phyloP scores from a whole-genome alignment of 2,888 invertebrate genomes.

The Epistrophe eligans region DNA sequence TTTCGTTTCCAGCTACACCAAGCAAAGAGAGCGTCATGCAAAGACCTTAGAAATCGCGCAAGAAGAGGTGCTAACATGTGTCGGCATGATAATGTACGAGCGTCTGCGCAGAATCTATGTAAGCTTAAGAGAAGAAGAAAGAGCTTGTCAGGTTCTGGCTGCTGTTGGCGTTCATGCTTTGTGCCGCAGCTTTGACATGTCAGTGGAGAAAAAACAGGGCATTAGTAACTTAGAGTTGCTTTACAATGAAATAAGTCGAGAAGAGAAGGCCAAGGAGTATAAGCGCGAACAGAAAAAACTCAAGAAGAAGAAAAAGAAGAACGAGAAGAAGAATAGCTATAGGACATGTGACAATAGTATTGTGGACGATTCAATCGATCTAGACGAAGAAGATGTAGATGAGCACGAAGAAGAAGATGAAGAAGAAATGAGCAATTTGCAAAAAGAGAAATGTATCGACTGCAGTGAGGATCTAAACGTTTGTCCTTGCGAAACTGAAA shows the following conservation, averaged over 20 bases:
- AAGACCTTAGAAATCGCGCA: constrained; percentile 98
- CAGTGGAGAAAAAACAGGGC: constrained; percentile 94
- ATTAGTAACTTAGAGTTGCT: constrained; percentile 94
- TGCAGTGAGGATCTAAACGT: constrained; percentile 81
- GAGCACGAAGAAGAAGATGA: constrained; percentile 77
- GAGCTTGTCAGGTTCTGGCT: constrained; percentile 96
- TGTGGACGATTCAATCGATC: constrained; percentile 78
- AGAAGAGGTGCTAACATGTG: constrained; percentile 97
- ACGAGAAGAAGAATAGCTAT: constrained; percentile 84
- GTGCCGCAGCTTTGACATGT: constrained; percentile 94
- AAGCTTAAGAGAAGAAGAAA: constrained; percentile 94
- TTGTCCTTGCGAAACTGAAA: constrained; percentile 85
- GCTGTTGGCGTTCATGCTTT: constrained; percentile 94
- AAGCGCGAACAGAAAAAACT: constrained; percentile 95
- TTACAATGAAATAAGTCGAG: constrained; percentile 94
- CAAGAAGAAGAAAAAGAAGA: constrained; percentile 90
- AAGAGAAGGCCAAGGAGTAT: constrained; percentile 93
- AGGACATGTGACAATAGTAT: constrained; percentile 77
- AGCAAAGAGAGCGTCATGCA: constrained; percentile 95
- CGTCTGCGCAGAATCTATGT: constrained; percentile 94
- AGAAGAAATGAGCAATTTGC: constrained; percentile 68
- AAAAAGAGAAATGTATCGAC: constrained; percentile 77
- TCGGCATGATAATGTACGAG: constrained; percentile 96
- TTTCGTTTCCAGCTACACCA: constrained; percentile 82
- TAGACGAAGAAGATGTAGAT: constrained; percentile 79